Evolutionary conservation across 2,113 vertebrate genomes (phyloP).

Genomic region (Ptilorrhoa leucosticta): DNA sequence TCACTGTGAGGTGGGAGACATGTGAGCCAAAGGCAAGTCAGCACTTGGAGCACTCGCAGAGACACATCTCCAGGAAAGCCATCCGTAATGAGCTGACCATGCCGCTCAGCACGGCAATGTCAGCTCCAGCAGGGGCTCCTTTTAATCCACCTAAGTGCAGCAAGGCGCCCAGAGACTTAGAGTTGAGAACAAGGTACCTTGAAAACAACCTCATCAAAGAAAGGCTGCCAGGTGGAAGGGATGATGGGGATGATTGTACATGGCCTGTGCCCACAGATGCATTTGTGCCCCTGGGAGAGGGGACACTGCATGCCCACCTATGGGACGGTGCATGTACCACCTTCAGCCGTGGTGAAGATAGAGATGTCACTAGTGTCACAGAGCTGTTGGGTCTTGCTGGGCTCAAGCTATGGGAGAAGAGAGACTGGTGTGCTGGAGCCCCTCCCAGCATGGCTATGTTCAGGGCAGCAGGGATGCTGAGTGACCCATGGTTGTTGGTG

Average conservation of each 20-base stretch:
- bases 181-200: neutral
- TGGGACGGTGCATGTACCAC: too few species aligned
- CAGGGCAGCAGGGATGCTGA: neutral
- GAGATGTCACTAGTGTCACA: neutral
- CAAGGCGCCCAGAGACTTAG: neutral
- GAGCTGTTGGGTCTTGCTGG: neutral
- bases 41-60: slow-evolving; percentile 8
- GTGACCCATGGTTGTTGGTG: neutral
- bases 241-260: neutral
- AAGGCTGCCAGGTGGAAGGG: neutral
- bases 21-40: slow-evolving; percentile 46
- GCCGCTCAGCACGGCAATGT: neutral
- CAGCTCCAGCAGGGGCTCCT: neutral
- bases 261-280: neutral
- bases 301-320: neutral
- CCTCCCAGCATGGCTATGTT: neutral
- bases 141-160: slow-evolving; percentile 2
- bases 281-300: neutral
- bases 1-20: slow-evolving; percentile 25
- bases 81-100: slow-evolving; percentile 37
- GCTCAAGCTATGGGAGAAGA: neutral
- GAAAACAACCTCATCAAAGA: neutral
- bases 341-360: neutral
- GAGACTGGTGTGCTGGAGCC: neutral
- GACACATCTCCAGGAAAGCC: neutral